Percentiles rank a stretch among this genome's conserved stretches.
Conservation (phyloP, 2,888 invertebrate genomes). For the Volucella zonaria region DNA sequence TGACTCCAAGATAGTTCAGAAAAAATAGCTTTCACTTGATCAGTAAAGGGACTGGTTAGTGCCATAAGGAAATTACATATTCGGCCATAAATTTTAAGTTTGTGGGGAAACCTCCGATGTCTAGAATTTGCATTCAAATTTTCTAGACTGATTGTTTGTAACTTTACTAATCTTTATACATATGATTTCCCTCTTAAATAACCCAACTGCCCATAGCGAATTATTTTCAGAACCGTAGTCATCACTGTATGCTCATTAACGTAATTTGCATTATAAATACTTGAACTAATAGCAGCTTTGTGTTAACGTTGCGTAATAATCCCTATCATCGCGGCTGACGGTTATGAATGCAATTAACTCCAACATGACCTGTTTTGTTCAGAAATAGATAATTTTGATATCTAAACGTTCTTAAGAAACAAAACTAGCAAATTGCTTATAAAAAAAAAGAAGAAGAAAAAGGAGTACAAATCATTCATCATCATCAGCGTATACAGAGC, state of each 20-base stretch:
- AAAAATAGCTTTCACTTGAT: too few relatives aligned
- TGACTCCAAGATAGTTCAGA: too few relatives aligned
- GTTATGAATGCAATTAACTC: constrained; percentile 9
- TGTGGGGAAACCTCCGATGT: too few relatives aligned
- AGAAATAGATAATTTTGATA: too few relatives aligned
- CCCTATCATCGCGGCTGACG: constrained; percentile 25
- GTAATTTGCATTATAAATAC: constrained; percentile 46
- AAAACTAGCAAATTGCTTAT: constrained; percentile 12
- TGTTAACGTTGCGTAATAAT: constrained; percentile 21
- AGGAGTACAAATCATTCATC: background rate
- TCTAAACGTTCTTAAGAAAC: background rate
- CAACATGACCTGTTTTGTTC: too few relatives aligned
- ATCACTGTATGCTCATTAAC: constrained; percentile 21
- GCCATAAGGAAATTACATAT: too few relatives aligned
- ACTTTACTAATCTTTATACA: background rate
- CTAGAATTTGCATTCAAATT: background rate
- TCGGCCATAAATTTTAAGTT: too few relatives aligned
- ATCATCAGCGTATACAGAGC: background rate
- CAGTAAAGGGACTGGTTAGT: too few relatives aligned
- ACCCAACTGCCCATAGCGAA: background rate
- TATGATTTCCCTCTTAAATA: background rate
- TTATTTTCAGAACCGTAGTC: constrained; percentile 8
- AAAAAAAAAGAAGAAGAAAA: background rate
- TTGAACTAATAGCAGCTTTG: constrained; percentile 20
- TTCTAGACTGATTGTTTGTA: background rate